Conservation (phyloP, 2,113 vertebrate species). For the Gulo gulo region DNA sequence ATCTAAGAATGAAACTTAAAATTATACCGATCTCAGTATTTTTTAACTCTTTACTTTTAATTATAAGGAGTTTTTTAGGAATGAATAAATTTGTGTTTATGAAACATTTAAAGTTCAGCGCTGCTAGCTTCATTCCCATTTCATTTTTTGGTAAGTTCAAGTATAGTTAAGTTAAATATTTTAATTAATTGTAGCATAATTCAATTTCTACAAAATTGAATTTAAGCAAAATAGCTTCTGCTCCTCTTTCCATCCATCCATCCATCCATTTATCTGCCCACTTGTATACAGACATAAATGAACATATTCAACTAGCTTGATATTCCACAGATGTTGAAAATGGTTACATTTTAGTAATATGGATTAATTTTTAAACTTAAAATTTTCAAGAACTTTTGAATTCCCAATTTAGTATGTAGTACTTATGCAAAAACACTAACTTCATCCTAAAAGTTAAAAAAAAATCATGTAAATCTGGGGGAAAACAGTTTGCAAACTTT, state of each 20-base stretch:
- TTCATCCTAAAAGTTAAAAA: neutral
- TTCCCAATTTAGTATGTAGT: neutral
- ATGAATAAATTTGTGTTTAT: neutral
- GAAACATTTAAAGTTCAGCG: neutral
- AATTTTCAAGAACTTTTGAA: neutral
- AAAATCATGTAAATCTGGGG: neutral
- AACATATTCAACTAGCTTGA: neutral
- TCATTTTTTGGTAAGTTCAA: neutral
- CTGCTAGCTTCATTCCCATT: neutral
- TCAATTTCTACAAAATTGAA: neutral
- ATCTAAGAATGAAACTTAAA: neutral
- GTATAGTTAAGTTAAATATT: neutral
- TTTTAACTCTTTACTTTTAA: neutral
- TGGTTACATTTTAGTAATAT: neutral
- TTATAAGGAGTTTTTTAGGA: neutral
- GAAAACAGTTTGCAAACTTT: neutral
- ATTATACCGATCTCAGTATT: neutral
- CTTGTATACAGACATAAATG: neutral
- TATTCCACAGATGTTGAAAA: neutral
- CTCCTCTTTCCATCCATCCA: neutral
- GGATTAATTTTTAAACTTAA: neutral
- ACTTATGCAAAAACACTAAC: neutral
- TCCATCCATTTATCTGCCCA: neutral
- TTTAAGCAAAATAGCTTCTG: neutral
- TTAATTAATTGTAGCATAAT: neutral